Evolutionary conservation across 2,113 vertebrate genomes (phyloP).

Genomic region (Opisthocomus hoazin): DNA sequence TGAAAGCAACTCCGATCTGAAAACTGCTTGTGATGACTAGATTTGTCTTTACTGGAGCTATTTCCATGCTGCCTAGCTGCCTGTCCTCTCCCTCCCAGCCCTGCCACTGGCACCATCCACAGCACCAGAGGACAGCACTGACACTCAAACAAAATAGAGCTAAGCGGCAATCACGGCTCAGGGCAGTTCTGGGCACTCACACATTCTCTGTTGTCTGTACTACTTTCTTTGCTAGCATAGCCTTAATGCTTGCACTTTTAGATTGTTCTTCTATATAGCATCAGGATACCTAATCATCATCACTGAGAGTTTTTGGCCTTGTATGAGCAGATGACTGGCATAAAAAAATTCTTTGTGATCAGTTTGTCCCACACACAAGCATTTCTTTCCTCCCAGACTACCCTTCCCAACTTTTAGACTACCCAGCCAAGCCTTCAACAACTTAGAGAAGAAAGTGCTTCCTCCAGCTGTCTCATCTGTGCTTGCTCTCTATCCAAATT

Average conservation of each 20-base stretch:
- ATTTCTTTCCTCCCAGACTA: background rate
- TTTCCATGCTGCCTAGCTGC: background rate
- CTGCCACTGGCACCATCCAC: background rate
- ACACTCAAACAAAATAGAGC: background rate
- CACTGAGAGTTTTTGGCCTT: background rate
- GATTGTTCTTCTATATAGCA: background rate
- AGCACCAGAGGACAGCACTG: background rate
- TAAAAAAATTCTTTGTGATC: background rate
- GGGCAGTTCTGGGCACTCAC: background rate
- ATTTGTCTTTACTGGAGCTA: background rate
- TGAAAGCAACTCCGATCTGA: background rate
- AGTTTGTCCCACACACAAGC: background rate
- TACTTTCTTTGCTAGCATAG: background rate
- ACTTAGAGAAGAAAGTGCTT: conserved; percentile 14
- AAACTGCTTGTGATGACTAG: background rate
- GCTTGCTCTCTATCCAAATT: conserved; percentile 30
- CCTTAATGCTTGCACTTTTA: background rate
- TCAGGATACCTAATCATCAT: background rate
- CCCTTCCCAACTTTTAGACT: background rate
- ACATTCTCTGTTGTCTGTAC: background rate
- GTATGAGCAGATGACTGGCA: background rate
- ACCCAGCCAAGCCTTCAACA: background rate
- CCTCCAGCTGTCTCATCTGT: conserved; percentile 39
- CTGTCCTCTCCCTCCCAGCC: background rate
- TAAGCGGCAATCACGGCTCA: background rate